Percentiles rank a stretch among this genome's conserved stretches.
These are phyloP conservation scores for Aporophyla lueneburgensis DNA, from an alignment of 2,888 invertebrate species.

Conservation along the genomic window DNA sequence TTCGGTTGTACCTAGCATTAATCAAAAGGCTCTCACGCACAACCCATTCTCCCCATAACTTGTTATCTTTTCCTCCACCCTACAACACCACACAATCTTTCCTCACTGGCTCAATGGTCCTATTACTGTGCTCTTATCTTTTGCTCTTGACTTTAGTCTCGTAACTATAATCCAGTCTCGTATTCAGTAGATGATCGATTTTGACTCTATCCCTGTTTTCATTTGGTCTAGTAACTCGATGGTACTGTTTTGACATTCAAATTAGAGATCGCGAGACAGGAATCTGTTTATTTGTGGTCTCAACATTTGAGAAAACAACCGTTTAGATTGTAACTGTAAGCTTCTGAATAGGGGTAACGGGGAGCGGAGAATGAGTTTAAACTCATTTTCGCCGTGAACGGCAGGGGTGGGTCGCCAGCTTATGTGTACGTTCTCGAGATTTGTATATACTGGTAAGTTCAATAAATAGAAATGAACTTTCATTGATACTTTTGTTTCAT, in stretches of 20 bases:
- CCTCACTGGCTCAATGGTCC: not conserved
- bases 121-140: constrained; percentile 14
- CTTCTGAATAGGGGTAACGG: constrained; percentile 13
- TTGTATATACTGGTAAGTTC: no score
- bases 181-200: constrained; percentile 14
- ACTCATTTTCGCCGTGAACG: no score
- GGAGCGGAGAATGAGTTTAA: not conserved
- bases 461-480: no score
- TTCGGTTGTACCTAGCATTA: not conserved
- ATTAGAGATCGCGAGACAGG: not conserved
- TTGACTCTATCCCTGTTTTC: not conserved
- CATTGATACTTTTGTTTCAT: no score
- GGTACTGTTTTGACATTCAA: constrained; percentile 8
- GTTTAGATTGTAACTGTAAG: not conserved
- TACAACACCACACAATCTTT: not conserved
- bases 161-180: constrained; percentile 9
- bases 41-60: not conserved
- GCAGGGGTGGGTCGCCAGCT: no score
- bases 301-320: not conserved
- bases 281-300: not conserved
- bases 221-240: not conserved
- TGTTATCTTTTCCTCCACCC: not conserved
- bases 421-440: not conserved
- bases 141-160: not conserved
- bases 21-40: not conserved